Evolutionary conservation across 2,113 vertebrate genomes (phyloP), one percentile per base, ranked within the genome.

Genomic region (Polyodon spathula): DNA sequence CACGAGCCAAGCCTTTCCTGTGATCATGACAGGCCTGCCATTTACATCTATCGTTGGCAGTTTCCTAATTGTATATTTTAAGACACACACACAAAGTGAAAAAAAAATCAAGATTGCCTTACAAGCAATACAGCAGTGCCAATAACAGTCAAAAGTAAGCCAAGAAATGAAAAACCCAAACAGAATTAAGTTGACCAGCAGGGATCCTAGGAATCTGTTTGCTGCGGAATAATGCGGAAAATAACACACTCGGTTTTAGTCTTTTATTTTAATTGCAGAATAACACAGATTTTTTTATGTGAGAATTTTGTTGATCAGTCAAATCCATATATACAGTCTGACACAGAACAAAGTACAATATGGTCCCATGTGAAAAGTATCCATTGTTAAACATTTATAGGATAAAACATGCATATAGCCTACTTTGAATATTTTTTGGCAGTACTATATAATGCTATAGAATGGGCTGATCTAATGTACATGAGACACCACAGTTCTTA

Each of bases 31-130:
- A 17, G 40, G 40, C 56, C 56, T 11, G n/a, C 9, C 75, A 66
- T 68, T 73, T 58, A 68, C 75, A 74, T 73, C 69, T 68, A 73
- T 73, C 71, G 76, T 73, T 60, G 70, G 71, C 66, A 68, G 59
- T 69, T 63, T n/a, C 14, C 6, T 6, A 50, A 6, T 50, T 12
- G 12, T 50, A 50, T 8, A n/a, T 50, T 50, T 50, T n/a, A 50
- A 12, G 27, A 27, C 27, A 27, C 27, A 27, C 27, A 27, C 27
- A 27, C 27, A 50, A n/a, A 50, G 9, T 12, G 9, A 50, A 12
- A 50, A 12, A 50, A 2, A 14, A n/a, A n/a, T 12, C 48, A 50
- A 50, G 48, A 50, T 50, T 54, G 37, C n/a, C 55, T 50, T 50
- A 10, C 48, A 50, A 50, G 5, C 48, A 50, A 6, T 12, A 11